Conservation (phyloP, 2,888 invertebrate genomes). For the Cantharis rustica region DNA sequence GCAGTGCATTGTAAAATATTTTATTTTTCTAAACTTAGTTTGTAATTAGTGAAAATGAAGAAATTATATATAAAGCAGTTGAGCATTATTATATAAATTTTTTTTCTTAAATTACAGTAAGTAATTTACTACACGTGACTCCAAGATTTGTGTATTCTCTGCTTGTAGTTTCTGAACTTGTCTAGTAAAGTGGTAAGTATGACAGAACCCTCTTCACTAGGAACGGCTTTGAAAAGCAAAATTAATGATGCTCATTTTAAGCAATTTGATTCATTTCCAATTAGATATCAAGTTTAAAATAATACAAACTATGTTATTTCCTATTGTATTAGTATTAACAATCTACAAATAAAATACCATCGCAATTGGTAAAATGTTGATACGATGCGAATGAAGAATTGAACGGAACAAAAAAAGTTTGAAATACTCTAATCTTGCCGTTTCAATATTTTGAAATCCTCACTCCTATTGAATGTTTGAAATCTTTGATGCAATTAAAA, state of each 20-base stretch:
- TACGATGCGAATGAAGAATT: neutral
- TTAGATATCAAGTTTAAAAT: neutral
- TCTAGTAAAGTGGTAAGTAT: neutral
- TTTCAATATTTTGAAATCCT: neutral
- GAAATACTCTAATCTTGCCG: neutral
- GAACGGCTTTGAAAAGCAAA: neutral
- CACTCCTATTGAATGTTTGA: neutral
- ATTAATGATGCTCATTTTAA: neutral
- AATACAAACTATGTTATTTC: neutral
- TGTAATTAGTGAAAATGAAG: neutral
- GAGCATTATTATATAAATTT: neutral
- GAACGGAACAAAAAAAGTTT: neutral
- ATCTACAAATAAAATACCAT: no score
- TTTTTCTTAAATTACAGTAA: neutral
- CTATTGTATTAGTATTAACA: neutral
- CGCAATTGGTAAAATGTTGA: no score
- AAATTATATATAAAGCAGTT: neutral
- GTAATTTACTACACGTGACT: neutral
- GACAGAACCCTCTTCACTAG: neutral
- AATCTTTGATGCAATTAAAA: conserved; percentile 6
- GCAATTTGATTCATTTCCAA: neutral
- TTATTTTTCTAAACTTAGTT: neutral
- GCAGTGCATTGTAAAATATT: neutral
- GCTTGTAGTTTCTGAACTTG: neutral
- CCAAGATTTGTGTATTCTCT: neutral